Conservation (phyloP, 23 tunicate species). For the Ascidia mentula region DNA sequence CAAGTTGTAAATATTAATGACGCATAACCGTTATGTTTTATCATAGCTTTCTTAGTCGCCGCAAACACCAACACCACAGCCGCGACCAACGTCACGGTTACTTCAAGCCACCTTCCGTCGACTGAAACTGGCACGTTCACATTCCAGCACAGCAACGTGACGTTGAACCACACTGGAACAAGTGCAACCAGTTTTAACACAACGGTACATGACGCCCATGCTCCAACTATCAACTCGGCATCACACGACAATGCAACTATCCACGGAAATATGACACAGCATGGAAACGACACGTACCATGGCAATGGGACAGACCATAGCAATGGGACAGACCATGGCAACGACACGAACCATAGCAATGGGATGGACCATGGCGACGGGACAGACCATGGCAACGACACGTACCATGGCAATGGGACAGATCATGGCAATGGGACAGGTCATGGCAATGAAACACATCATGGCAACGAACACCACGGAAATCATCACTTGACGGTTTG, state of each 20-base stretch:
- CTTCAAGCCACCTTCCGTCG: background rate
- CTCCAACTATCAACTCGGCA: background rate
- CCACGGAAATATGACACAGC: background rate
- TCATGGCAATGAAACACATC: background rate
- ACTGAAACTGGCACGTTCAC: background rate
- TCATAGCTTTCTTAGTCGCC: too few species aligned
- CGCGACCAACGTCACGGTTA: too few species aligned
- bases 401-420: conserved; percentile 6
- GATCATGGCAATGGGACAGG: background rate
- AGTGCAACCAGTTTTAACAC: too few species aligned
- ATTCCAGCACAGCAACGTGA: background rate
- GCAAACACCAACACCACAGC: too few species aligned
- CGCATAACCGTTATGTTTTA: too few species aligned
- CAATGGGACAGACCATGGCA: background rate
- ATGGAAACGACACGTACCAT: background rate
- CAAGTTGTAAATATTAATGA: too few species aligned
- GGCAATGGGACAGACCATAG: background rate
- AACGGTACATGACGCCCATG: too few species aligned
- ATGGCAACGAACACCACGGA: background rate
- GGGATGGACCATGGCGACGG: background rate
- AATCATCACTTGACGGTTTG: background rate
- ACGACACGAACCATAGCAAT: background rate
- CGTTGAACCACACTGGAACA: background rate
- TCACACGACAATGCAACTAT: background rate
- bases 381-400: background rate